phyloP scores from a whole-genome alignment of 2,797 vertebrate species.

The Odontamblyopus rebecca region DNA sequence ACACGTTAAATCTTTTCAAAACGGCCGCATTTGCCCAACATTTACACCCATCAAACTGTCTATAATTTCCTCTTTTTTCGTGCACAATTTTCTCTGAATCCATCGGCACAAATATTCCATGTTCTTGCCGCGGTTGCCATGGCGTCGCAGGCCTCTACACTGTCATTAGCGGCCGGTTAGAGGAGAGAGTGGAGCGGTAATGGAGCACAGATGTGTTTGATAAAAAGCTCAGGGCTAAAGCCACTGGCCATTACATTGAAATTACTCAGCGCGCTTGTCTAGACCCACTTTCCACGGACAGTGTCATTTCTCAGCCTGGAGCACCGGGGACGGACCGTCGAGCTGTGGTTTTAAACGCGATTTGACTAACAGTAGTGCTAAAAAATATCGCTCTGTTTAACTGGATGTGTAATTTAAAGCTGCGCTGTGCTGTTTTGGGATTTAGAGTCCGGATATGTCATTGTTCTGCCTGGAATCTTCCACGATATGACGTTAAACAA shows the following conservation, averaged over 20 bases:
- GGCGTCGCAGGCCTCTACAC: slow-evolving; percentile 25
- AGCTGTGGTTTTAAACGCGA: slow-evolving; percentile 1
- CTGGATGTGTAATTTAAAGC: too few species aligned
- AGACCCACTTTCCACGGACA: slow-evolving; percentile 31
- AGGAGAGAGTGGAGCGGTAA: slow-evolving; percentile 50
- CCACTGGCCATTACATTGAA: slow-evolving; percentile 35
- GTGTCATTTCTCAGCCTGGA: slow-evolving; percentile 37
- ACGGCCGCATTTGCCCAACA: background rate
- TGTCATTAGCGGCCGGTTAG: slow-evolving; percentile 42
- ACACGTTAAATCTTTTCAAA: background rate
- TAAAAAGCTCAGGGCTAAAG: slow-evolving; percentile 29
- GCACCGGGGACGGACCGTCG: slow-evolving; percentile 25
- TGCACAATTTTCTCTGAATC: background rate
- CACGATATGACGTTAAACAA: too few species aligned
- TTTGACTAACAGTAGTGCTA: slow-evolving; percentile 26
- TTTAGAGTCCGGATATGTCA: too few species aligned
- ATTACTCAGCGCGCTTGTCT: slow-evolving; percentile 41
- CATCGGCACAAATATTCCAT: background rate
- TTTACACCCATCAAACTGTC: background rate
- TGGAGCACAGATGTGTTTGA: slow-evolving; percentile 51
- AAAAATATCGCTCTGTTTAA: background rate
- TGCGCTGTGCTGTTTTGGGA: too few species aligned
- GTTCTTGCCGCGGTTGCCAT: background rate
- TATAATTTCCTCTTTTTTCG: background rate
- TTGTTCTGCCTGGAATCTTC: too few species aligned